Evolutionary conservation across 2,888 invertebrate species (phyloP).

Genomic region (Bombylius discolor): DNA sequence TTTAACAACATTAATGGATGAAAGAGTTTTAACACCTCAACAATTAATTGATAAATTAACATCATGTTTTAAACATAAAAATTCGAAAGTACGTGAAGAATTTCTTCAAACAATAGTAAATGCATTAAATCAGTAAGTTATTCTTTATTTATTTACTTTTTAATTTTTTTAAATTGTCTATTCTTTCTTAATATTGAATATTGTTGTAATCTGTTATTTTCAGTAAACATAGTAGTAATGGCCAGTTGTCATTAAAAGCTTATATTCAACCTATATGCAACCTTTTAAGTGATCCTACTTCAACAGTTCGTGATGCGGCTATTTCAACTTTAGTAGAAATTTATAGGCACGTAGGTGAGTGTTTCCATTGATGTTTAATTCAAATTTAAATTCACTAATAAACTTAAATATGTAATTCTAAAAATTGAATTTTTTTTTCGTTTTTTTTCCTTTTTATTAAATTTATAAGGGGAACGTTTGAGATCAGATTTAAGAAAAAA

Average conservation of each 20-base stretch:
- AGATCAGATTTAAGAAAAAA: slow-evolving; percentile 70
- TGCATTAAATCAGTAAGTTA: slow-evolving; percentile 65
- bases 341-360: slow-evolving; percentile 74
- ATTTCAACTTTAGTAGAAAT: slow-evolving; percentile 75
- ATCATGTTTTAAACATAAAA: slow-evolving; percentile 68
- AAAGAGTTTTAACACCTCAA: slow-evolving; percentile 54
- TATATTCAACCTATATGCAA: slow-evolving; percentile 73
- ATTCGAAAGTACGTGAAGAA: slow-evolving; percentile 85
- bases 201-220: not conserved
- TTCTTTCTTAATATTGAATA: not conserved
- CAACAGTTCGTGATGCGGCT: slow-evolving; percentile 77
- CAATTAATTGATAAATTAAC: slow-evolving; percentile 58
- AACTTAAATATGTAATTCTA: too few relatives aligned
- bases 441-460: too few relatives aligned
- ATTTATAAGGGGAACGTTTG: slow-evolving; percentile 54
- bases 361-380: too few relatives aligned
- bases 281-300: slow-evolving; percentile 74
- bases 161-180: not conserved
- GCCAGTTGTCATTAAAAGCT: slow-evolving; percentile 65
- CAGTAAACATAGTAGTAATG: slow-evolving; percentile 28
- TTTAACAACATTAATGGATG: slow-evolving; percentile 58
- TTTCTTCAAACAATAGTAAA: slow-evolving; percentile 69
- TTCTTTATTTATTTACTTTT: not conserved
- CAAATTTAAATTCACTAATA: too few relatives aligned
- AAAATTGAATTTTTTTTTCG: not conserved